Base-by-base conservation (phyloP, 2,113 vertebrate species). In the Condylura cristata region DNA sequence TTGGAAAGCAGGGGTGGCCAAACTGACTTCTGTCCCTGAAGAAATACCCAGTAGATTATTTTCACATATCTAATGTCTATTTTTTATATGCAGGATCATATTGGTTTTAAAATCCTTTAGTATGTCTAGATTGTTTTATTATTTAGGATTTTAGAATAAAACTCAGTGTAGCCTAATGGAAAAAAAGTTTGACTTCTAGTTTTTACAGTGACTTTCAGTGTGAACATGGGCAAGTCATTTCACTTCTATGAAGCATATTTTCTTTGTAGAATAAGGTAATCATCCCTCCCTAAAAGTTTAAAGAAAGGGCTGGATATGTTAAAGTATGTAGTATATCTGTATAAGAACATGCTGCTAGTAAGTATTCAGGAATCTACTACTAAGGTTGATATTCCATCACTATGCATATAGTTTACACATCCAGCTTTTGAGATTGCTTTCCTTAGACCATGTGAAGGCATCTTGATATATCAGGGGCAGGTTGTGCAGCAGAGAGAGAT, bases 71-170 rank as follows among this genome's bases (percentile, higher is more conserved):
- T n/a, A 86, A 66, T 56, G 48, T 61, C 16, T 32, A n/a, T 65
- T 39, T 48, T 32, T 30, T 66, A 3, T 13, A 8, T 2, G 3
- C 14, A 41, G 10, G 39, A 17, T 37, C 17, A 81, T n/a, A 39
- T 86, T 89, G 48, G 5, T 71, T 91, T 78, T 18, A n/a, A 46
- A 39, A 76, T 28, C 12, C 37, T 71, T 78, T 46, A n/a, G 6
- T 51, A 28, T 46, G 24, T 91, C 58, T 70, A 20, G 56, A 84
- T 88, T 63, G 7, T 17, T 37, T 85, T 89, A 76, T 79, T 79
- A 70, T 88, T 79, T 93, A 72, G 34, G 8, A 78, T 74, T 79
- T 88, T 80, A 79, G 28, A 79, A 44, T 51, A 85, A 76, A 41
- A 66, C 28, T 22, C 22, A 53, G 3, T 32, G 3, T 90, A 66